Conservation (phyloP, 2,888 invertebrate genomes). For the Macrosiphum euphorbiae region DNA sequence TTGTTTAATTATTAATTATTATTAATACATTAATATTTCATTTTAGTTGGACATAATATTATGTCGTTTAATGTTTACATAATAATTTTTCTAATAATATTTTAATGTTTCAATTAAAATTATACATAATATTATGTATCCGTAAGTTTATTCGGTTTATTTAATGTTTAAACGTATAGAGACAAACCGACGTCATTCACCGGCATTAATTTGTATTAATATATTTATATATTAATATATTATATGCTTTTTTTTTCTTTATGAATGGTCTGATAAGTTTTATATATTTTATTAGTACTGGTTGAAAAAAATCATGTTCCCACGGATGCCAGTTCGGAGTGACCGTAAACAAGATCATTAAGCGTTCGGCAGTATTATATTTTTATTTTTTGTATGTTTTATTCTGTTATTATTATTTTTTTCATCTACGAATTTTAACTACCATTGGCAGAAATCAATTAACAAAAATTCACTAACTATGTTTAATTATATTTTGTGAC, state of each 20-base stretch:
- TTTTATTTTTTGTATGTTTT: slow-evolving; percentile 35
- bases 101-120: not conserved
- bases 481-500: slow-evolving; percentile 53
- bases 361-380: slow-evolving; percentile 54
- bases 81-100: not conserved
- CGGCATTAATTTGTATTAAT: slow-evolving; percentile 5
- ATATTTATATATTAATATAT: slow-evolving; percentile 12
- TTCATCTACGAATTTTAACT: slow-evolving; percentile 24
- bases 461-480: slow-evolving; percentile 41
- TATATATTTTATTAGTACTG: slow-evolving; percentile 57
- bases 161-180: not conserved
- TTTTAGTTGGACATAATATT: not conserved
- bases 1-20: not conserved
- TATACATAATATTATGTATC: not conserved
- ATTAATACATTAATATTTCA: not conserved
- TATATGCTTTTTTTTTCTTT: slow-evolving; percentile 30
- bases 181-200: not conserved
- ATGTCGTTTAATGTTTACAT: not conserved
- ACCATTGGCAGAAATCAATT: slow-evolving; percentile 52
- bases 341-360: slow-evolving; percentile 65
- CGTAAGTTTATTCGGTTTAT: not conserved
- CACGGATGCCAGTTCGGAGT: slow-evolving; percentile 51
- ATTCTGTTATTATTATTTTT: slow-evolving; percentile 33
- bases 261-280: slow-evolving; percentile 52
- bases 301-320: slow-evolving; percentile 52